Evolutionary conservation across 2,797 vertebrate species (phyloP).

Genomic region (Anabacerthia variegaticeps): DNA sequence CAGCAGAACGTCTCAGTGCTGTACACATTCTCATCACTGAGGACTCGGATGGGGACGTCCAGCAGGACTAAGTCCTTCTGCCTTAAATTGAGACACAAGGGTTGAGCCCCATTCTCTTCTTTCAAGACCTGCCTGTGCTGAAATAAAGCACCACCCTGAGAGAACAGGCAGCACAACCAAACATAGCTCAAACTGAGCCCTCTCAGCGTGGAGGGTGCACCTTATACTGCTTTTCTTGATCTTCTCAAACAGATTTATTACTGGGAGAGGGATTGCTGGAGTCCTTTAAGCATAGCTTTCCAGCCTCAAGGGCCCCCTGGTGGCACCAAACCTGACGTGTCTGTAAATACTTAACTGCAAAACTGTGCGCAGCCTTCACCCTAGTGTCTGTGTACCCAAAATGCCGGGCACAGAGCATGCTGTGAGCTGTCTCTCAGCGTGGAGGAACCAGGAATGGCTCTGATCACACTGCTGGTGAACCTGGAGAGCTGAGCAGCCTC

Average conservation of each 20-base stretch:
- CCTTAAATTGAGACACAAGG: neutral
- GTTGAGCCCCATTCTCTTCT: neutral
- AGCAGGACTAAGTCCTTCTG: neutral
- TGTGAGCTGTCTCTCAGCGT: neutral
- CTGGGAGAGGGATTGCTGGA: neutral
- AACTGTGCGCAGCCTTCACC: fast-evolving
- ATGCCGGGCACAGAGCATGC: neutral
- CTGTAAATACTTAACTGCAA: fast-evolving
- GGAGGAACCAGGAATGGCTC: neutral
- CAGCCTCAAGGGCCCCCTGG: neutral
- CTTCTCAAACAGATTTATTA: fast-evolving
- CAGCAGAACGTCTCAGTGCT: neutral
- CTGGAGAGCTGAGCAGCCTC: neutral
- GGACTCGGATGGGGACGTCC: neutral
- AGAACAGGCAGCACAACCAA: neutral
- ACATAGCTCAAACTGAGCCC: neutral
- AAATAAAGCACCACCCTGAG: neutral
- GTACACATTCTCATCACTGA: fast-evolving
- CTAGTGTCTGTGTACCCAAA: fast-evolving
- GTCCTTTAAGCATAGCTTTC: neutral
- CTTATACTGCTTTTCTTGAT: fast-evolving
- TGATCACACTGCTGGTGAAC: fast-evolving
- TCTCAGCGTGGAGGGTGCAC: neutral
- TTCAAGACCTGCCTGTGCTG: neutral
- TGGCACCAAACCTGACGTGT: neutral